Percentiles rank a stretch among this genome's conserved stretches.
These are phyloP conservation scores for Pardosa pseudoannulata DNA, from an alignment of 2,888 invertebrate species.

Conservation along the genomic window DNA sequence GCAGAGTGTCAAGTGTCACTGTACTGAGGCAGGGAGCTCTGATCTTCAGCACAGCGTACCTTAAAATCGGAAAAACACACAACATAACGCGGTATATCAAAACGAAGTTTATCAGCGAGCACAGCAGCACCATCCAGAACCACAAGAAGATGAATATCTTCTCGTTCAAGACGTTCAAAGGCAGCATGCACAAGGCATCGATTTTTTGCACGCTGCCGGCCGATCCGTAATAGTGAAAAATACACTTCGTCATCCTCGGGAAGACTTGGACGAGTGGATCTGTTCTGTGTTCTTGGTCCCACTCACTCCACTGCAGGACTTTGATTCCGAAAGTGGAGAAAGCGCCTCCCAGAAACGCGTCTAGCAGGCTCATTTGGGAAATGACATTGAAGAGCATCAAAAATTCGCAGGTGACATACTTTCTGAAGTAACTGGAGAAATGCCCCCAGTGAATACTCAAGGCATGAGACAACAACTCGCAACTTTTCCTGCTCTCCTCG, in stretches of 20 bases:
- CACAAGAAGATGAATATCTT: slow-evolving; percentile 95
- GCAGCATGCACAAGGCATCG: slow-evolving; percentile 74
- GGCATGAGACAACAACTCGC: slow-evolving; percentile 67
- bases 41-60: slow-evolving; percentile 88
- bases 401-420: slow-evolving; percentile 77
- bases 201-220: slow-evolving; percentile 74
- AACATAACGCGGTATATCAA: slow-evolving; percentile 84
- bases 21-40: slow-evolving; percentile 83
- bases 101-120: slow-evolving; percentile 81
- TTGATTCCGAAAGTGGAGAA: slow-evolving; percentile 34
- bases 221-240: slow-evolving; percentile 74
- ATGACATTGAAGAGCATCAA: slow-evolving; percentile 88
- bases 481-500: slow-evolving; percentile 22
- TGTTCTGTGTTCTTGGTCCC: slow-evolving; percentile 73
- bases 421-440: slow-evolving; percentile 82
- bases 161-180: slow-evolving; percentile 75
- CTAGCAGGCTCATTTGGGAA: slow-evolving; percentile 86
- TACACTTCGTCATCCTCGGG: slow-evolving; percentile 75
- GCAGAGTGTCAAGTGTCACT: slow-evolving; percentile 48
- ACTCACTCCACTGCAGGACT: slow-evolving; percentile 75
- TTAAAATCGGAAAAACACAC: slow-evolving; percentile 85
- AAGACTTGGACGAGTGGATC: slow-evolving; percentile 74
- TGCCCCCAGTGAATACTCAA: slow-evolving; percentile 80
- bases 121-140: slow-evolving; percentile 93
- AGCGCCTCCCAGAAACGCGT: slow-evolving; percentile 78